These are phyloP conservation scores for Diglossa cyanea DNA, from an alignment of 2,797 vertebrate genomes.

Conservation along the genomic window DNA sequence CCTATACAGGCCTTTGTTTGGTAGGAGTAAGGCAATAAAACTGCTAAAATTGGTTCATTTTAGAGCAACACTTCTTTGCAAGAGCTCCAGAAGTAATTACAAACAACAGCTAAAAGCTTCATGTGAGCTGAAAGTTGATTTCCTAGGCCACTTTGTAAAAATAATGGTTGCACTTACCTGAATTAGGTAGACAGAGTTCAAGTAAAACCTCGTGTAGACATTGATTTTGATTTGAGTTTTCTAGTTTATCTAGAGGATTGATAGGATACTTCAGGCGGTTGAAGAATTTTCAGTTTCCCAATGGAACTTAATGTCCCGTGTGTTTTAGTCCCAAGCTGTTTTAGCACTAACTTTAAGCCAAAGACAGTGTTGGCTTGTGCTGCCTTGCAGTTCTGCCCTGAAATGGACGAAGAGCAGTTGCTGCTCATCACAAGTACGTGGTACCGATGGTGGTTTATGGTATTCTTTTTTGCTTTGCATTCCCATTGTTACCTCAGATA, in stretches of 20 bases:
- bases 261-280: not conserved
- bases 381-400: not conserved
- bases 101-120: not conserved
- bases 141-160: not conserved
- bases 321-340: not conserved
- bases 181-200: not conserved
- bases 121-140: not conserved
- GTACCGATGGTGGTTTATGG: not conserved
- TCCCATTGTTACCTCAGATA: not conserved
- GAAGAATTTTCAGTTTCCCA: not conserved
- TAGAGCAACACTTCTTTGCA: not conserved
- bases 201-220: not conserved
- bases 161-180: not conserved
- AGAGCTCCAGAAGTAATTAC: not conserved
- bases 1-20: not conserved
- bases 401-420: not conserved
- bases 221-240: not conserved
- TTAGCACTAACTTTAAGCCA: not conserved
- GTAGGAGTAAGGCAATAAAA: not conserved
- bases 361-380: not conserved
- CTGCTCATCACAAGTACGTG: not conserved
- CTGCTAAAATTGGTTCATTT: not conserved
- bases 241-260: not conserved
- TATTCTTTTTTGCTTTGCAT: not conserved
- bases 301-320: accelerated